These are phyloP conservation scores for Capitulum mitella DNA, from an alignment of 2,888 invertebrate genomes.

Conservation along the genomic window DNA sequence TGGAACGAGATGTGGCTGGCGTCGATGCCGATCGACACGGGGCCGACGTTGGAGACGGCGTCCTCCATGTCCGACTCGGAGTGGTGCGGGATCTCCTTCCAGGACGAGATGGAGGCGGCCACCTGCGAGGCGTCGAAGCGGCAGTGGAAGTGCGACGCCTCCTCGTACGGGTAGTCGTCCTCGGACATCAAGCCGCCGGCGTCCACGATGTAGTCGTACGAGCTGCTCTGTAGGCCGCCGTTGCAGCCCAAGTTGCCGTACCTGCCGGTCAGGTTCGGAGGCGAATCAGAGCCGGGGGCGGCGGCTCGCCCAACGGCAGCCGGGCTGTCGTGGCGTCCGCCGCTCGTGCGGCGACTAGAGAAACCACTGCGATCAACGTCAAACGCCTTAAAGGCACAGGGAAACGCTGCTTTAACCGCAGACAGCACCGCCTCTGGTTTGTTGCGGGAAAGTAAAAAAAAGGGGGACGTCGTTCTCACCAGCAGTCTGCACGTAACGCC, in stretches of 20 bases:
- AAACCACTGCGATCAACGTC: too few species aligned
- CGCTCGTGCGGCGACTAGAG: too few species aligned
- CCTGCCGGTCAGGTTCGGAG: too few species aligned
- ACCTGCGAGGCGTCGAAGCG: conserved; percentile 47
- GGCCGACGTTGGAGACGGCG: conserved; percentile 77
- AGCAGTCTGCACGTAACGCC: neutral
- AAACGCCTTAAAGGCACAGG: neutral
- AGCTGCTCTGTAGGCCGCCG: conserved; percentile 75
- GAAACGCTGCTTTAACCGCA: neutral
- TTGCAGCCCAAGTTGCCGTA: conserved; percentile 87
- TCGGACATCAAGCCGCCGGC: conserved; percentile 87
- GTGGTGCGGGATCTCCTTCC: conserved; percentile 63
- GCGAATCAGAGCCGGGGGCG: too few species aligned
- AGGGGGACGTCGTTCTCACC: neutral
- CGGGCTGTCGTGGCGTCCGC: too few species aligned
- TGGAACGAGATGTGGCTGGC: conserved; percentile 77
- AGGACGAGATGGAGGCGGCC: conserved; percentile 77
- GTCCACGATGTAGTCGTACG: conserved; percentile 72
- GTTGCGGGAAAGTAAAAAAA: neutral
- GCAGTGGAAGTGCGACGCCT: conserved; percentile 49
- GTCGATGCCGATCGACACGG: conserved; percentile 69
- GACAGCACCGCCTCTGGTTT: neutral
- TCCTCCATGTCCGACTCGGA: conserved; percentile 63
- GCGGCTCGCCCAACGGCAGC: too few species aligned
- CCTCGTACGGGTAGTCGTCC: conserved; percentile 78